Base-by-base conservation (phyloP, 1,140 invertebrate species). In the Diorhabda carinulata region DNA sequence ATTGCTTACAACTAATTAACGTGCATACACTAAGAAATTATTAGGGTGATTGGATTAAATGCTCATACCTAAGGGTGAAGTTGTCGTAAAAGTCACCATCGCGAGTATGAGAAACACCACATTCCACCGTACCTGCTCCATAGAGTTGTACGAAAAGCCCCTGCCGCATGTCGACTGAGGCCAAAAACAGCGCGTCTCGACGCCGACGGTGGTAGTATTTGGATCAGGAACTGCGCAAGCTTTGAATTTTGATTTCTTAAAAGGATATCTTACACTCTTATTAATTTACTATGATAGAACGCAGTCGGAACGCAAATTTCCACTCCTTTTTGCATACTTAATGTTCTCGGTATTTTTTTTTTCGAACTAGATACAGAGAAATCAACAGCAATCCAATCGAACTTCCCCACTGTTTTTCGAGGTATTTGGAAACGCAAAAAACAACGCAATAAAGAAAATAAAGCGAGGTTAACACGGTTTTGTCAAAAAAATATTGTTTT, bases 141-240 rank as follows among this genome's bases (percentile, higher is more conserved):
- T 62, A 10, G 61, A 62, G 61, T 62, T 62, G 61, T 62, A 62
- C 61, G 5, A 43, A 43, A 43, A 62, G n/a, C 43, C 9, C 61
- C 44, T 62, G 61, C 61, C 61, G 61, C 61, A 62, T 62, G 61
- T 62, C 61, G 61, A 62, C 61, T 62, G 61, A 62, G 41, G 61
- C 41, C 10, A 42, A 52, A 52, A 52, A 52, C 47, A n/a, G 47
- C 47, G 47, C 47, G 58, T 25, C n/a, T 10, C 10, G 7, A 6
- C 4, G 43, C 8, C 25, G 61, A 62, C 61, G 7, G 41, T 41
- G 41, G 61, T 44, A 62, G 10, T 47, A 10, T 61, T 62, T 44
- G 43, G 43, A 4, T 62, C 61, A 8, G 61, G 61, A 62, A 62
- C 42, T 43, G 61, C 61, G 61, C 61, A 62, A 8, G 61, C 7